Evolutionary conservation across 92 coral and sea anemone genomes (phyloP).

Genomic region (Plumapathes pennacea): DNA sequence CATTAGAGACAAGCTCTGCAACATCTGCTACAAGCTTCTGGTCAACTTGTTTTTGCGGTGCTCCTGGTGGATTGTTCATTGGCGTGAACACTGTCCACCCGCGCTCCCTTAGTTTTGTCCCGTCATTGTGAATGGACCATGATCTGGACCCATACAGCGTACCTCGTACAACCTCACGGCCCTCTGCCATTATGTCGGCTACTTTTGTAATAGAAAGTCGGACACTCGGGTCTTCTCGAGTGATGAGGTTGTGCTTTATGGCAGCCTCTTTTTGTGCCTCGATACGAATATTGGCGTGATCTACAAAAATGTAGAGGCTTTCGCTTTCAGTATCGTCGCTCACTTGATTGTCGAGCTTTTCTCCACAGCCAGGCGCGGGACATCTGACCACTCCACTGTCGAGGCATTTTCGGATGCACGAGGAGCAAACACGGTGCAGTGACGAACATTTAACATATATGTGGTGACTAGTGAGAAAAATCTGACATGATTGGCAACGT

Average conservation of each 20-base stretch:
- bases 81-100: slow-evolving; percentile 7
- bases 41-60: slow-evolving; percentile 46
- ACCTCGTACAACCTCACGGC: slow-evolving; percentile 14
- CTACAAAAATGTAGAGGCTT: slow-evolving; percentile 33
- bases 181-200: slow-evolving; percentile 18
- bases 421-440: slow-evolving; percentile 6
- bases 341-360: neutral
- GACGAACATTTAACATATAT: slow-evolving; percentile 5
- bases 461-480: neutral
- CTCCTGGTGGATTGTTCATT: neutral
- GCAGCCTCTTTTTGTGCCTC: slow-evolving; percentile 40
- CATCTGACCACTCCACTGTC: neutral
- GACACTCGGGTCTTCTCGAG: slow-evolving; percentile 21
- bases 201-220: slow-evolving; percentile 30
- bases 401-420: neutral
- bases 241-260: neutral
- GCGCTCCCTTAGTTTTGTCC: slow-evolving; percentile 7
- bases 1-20: slow-evolving; percentile 17
- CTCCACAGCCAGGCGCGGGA: slow-evolving; percentile 9
- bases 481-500: slow-evolving; percentile 2
- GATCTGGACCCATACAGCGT: slow-evolving; percentile 42
- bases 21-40: slow-evolving; percentile 43
- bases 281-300: slow-evolving; percentile 37
- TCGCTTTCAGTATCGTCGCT: neutral
- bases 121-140: slow-evolving; percentile 29